phyloP scores from a whole-genome alignment of 2,888 invertebrate species.

The Drosophila melanocephala region DNA sequence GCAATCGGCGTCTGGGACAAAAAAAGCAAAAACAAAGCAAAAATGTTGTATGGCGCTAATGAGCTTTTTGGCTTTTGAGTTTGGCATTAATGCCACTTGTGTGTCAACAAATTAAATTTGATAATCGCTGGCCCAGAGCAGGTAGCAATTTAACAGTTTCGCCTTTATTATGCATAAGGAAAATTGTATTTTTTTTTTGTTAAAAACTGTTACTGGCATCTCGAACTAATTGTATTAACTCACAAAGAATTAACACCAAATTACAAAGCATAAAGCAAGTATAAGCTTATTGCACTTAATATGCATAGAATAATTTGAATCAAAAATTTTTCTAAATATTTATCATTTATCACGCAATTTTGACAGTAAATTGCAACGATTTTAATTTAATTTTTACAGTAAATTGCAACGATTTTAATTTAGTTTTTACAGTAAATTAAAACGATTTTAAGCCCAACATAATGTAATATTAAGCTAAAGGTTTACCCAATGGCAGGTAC shows the following conservation, averaged over 20 bases:
- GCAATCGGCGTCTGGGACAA: neutral
- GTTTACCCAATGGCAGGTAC: too few species aligned
- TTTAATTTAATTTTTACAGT: too few species aligned
- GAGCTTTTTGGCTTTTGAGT: constrained; percentile 14
- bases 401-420: too few species aligned
- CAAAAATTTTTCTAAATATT: too few species aligned
- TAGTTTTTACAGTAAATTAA: too few species aligned
- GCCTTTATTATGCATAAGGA: neutral
- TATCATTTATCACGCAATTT: too few species aligned
- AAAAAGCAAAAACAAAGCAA: neutral
- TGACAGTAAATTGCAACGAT: too few species aligned
- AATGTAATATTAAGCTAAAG: too few species aligned
- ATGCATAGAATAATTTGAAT: too few species aligned
- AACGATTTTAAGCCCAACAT: too few species aligned
- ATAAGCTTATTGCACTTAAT: too few species aligned
- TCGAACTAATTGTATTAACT: neutral
- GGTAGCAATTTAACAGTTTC: neutral
- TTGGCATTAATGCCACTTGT: neutral
- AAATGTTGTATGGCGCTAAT: constrained; percentile 25
- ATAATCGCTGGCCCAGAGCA: neutral
- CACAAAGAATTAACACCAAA: neutral
- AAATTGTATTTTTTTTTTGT: neutral
- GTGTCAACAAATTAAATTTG: constrained; percentile 1
- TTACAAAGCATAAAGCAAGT: too few species aligned
- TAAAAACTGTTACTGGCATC: neutral